Evolutionary conservation across 1,140 invertebrate species (phyloP), one percentile per base, ranked within the genome.

Genomic region (Nasonia giraulti): DNA sequence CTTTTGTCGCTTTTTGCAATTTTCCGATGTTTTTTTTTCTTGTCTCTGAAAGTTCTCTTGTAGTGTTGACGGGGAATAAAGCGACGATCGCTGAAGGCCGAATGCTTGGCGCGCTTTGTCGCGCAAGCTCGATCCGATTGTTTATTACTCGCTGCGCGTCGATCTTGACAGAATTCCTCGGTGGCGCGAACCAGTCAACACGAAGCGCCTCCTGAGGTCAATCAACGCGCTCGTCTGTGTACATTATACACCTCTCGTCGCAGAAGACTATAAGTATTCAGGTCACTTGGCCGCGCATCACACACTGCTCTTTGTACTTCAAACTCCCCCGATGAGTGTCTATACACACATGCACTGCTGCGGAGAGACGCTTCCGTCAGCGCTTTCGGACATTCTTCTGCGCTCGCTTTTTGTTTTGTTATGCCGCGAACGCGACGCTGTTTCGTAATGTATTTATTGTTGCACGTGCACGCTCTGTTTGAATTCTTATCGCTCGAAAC

Each of bases 201-300:
- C 17, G 1, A 55, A 20, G 12, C 2, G 12, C 20, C 20, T 62
- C 20, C 27, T 50, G 66, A 71, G 66, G 66, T 68, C 62, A 73
- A 74, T 55, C 10, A 74, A 55, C 40, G 44, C 68, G 33, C 77
- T 68, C 33, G 5, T 37, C 33, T 11, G 50, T 6, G n/a, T 69
- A 23, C 20, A 5, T 14, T 47, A 71, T 69, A 27, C 23, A 20
- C 68, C 68, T 71, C 27, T 40, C 62, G 62, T 40, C 75, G 33
- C 37, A 10, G 20, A 73, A 75, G 23, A 62, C 55, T 55, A 27
- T 1, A 73, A 76, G 82, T 83, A 83, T 83, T 50, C 82, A 40
- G 82, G 82, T 79, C 76, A 83, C 40, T 83, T 79, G 82, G 75
- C 37, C 82, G 44, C 31, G 44, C 71, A 31, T 2, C 2, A 74